Conservation (phyloP, 2,113 vertebrate genomes). For the Patagioenas fasciata region DNA sequence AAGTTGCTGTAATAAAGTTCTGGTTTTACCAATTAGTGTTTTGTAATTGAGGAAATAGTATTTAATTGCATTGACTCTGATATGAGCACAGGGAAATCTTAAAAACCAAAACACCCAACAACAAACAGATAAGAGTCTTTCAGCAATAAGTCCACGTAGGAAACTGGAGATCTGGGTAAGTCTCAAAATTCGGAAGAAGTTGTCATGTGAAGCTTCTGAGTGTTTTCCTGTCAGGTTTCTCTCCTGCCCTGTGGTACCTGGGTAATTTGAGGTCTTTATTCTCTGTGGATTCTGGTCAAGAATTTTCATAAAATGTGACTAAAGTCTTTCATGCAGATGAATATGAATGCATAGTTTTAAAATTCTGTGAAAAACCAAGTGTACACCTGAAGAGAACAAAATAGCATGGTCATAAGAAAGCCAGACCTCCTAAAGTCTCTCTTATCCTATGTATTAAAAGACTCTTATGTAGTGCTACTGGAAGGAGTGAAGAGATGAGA, state of each 20-base stretch:
- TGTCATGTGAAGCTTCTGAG: not conserved
- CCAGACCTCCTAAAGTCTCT: not conserved
- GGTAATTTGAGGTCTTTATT: not conserved
- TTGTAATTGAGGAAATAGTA: not conserved
- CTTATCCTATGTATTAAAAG: not conserved
- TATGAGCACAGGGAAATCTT: not conserved
- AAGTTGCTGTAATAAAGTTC: not conserved
- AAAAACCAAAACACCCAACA: not conserved
- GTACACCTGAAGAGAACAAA: not conserved
- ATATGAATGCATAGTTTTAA: not conserved
- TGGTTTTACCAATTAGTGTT: not conserved
- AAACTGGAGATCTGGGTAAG: not conserved
- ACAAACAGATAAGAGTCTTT: not conserved
- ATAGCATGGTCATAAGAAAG: not conserved
- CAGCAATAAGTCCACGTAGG: not conserved
- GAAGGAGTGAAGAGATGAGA: not conserved
- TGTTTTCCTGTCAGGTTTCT: not conserved
- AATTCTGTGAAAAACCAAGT: not conserved
- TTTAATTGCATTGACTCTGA: not conserved
- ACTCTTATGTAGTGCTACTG: not conserved
- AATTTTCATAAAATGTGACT: not conserved
- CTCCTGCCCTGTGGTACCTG: not conserved
- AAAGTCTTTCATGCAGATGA: not conserved
- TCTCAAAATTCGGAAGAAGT: not conserved
- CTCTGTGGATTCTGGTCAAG: not conserved